phyloP scores from a whole-genome alignment of 1,140 invertebrate genomes.

The Meteorus sp. region DNA sequence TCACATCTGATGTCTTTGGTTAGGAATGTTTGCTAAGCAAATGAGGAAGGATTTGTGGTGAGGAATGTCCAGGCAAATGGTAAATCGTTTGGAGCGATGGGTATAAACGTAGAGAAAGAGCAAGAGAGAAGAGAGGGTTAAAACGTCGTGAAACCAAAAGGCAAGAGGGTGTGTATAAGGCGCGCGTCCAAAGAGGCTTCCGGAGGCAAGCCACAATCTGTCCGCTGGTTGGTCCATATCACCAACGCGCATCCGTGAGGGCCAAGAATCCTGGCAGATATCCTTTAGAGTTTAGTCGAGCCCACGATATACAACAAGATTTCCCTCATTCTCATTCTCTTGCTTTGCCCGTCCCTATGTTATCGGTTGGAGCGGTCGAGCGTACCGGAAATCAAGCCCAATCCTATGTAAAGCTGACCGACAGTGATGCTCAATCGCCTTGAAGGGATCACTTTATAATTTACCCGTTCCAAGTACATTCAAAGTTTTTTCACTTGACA shows the following conservation, averaged over 20 bases:
- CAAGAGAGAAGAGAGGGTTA: slow-evolving; percentile 12
- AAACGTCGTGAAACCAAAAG: slow-evolving; percentile 36
- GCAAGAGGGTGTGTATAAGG: slow-evolving; percentile 28
- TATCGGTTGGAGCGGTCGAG: slow-evolving; percentile 37
- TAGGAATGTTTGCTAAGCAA: not conserved
- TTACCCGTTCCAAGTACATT: not conserved
- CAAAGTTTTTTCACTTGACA: not conserved
- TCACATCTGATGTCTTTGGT: not conserved
- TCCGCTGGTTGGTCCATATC: slow-evolving; percentile 32
- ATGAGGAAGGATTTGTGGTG: slow-evolving; percentile 3
- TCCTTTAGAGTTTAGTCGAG: slow-evolving; percentile 49
- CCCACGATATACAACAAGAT: slow-evolving; percentile 36
- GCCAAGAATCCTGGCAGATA: slow-evolving; percentile 46
- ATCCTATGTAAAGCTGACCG: slow-evolving; percentile 47
- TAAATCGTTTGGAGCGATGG: not conserved
- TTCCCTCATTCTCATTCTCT: too few species aligned
- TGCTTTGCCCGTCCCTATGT: slow-evolving; percentile 43
- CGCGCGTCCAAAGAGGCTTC: slow-evolving; percentile 37
- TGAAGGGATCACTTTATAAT: not conserved
- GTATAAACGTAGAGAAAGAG: too few species aligned
- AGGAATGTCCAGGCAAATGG: slow-evolving; percentile 2
- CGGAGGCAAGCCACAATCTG: slow-evolving; percentile 51
- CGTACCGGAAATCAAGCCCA: slow-evolving; percentile 47
- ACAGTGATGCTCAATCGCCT: slow-evolving; percentile 27
- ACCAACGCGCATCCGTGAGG: too few species aligned